Conservation (phyloP, 2,113 vertebrate genomes). For the Leptodactylus fuscus region DNA sequence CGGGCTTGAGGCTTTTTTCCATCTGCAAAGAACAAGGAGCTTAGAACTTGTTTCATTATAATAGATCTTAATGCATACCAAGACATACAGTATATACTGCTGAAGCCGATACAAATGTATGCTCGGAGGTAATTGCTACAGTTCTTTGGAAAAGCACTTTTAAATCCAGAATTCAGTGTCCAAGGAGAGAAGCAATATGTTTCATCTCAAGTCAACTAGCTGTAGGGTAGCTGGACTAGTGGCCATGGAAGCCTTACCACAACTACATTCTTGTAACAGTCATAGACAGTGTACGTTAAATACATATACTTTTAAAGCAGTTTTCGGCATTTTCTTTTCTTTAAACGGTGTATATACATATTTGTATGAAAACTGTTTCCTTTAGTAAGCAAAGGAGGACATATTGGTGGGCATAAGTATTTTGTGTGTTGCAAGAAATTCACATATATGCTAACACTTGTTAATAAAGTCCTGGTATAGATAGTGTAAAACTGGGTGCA, state of each 20-base stretch:
- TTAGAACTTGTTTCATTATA: not conserved
- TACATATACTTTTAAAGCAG: too few relatives aligned
- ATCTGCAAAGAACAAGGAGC: constrained; percentile 25
- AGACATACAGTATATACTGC: not conserved
- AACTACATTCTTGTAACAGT: too few relatives aligned
- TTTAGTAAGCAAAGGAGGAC: too few relatives aligned
- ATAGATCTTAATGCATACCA: not conserved
- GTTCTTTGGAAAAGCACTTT: not conserved
- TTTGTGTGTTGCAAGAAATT: too few relatives aligned
- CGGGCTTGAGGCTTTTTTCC: constrained; percentile 43
- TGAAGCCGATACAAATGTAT: not conserved
- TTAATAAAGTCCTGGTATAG: too few relatives aligned
- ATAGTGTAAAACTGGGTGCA: too few relatives aligned
- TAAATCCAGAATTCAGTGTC: not conserved
- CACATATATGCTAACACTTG: too few relatives aligned
- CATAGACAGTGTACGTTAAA: too few relatives aligned
- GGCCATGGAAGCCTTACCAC: not conserved
- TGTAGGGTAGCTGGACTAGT: not conserved
- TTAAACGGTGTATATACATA: too few relatives aligned
- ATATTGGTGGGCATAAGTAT: too few relatives aligned
- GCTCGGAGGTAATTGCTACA: not conserved
- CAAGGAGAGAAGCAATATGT: not conserved
- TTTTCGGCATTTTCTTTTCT: too few relatives aligned
- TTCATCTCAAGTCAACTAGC: not conserved
- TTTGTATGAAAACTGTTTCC: too few relatives aligned